A percentile compares a stretch with the other conserved stretches of the same genome.
Evolutionary conservation across 2,113 vertebrate genomes (phyloP).

Genomic region (Octodon degus): DNA sequence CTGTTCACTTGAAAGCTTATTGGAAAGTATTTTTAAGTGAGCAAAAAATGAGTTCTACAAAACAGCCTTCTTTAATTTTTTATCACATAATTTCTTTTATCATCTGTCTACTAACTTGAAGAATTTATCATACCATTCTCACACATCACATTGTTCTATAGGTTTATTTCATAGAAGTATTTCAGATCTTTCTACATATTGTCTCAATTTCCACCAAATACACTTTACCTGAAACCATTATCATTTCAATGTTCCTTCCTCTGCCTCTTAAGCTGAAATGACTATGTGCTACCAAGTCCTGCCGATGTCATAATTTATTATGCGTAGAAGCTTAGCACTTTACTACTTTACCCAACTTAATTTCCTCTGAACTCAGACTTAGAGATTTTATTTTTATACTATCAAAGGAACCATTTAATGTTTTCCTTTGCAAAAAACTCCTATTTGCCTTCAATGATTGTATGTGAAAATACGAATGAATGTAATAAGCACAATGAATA

Average conservation of each 20-base stretch:
- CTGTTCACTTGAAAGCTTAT: slow-evolving; percentile 40
- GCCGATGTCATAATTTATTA: not conserved
- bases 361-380: not conserved
- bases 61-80: not conserved
- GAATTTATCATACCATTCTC: not conserved
- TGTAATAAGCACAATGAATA: not conserved
- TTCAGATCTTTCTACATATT: not conserved
- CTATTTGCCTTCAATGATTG: not conserved
- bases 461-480: not conserved
- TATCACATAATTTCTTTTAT: not conserved
- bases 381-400: not conserved
- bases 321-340: not conserved
- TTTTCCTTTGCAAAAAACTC: not conserved
- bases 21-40: not conserved
- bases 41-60: not conserved
- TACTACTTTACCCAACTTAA: not conserved
- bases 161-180: not conserved
- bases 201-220: not conserved
- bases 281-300: not conserved
- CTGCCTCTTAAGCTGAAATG: not conserved
- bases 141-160: not conserved
- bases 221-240: not conserved
- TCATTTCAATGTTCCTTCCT: not conserved
- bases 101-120: not conserved
- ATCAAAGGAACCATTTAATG: not conserved